A percentile compares a stretch with the other conserved stretches of the same genome.
Evolutionary conservation across 2,888 invertebrate genomes (phyloP).

Genomic region (Drepanosiphum platanoidis): DNA sequence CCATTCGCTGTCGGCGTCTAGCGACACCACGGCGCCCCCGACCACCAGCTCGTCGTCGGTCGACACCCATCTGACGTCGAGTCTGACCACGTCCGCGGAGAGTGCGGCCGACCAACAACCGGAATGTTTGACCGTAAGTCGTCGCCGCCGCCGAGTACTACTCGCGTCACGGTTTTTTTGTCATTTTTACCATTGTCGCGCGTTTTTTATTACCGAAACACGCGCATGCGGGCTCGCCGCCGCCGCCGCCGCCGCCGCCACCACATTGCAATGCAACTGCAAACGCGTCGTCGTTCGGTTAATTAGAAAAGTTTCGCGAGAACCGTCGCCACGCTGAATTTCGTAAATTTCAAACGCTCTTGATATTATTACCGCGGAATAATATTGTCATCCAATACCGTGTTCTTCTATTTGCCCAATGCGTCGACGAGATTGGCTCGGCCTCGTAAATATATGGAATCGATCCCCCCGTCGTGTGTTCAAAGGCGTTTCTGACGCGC

Average conservation of each 20-base stretch:
- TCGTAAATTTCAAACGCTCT: too few species aligned
- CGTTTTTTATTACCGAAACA: neutral
- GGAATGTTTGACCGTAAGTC: constrained; percentile 11
- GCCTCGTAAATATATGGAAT: too few species aligned
- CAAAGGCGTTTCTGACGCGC: too few species aligned
- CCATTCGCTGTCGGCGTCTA: constrained; percentile 35
- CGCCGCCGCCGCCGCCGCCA: too few species aligned
- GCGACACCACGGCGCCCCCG: constrained; percentile 47
- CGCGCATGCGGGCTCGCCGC: neutral
- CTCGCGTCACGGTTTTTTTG: too few species aligned
- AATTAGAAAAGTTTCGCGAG: neutral
- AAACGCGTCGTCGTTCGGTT: neutral
- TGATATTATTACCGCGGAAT: too few species aligned
- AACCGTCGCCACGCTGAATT: neutral
- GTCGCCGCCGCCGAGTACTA: neutral
- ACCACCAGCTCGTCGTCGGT: constrained; percentile 49
- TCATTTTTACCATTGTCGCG: too few species aligned
- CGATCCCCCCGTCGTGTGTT: too few species aligned
- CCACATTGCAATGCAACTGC: neutral
- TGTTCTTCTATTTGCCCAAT: too few species aligned
- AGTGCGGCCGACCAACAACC: constrained; percentile 3
- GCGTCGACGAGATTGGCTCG: too few species aligned
- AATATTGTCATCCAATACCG: too few species aligned
- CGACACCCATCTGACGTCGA: constrained; percentile 44
- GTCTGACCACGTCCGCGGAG: constrained; percentile 44